Conservation (phyloP, 2,113 vertebrate genomes). For the Corythornis madagascariensis region DNA sequence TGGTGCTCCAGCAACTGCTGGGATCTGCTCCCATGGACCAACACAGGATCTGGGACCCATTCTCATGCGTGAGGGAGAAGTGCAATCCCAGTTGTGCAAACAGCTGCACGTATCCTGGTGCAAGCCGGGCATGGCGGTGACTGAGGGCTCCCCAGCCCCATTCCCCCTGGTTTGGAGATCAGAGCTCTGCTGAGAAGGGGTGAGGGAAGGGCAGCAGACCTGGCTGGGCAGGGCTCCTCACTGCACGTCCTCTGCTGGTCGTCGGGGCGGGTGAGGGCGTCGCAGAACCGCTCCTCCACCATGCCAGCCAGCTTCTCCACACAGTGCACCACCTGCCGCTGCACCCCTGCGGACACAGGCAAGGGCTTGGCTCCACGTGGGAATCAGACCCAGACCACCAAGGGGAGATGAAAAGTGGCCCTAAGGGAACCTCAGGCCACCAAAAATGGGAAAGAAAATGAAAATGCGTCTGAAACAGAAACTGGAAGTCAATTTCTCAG, state of each 20-base stretch:
- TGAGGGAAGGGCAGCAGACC: conserved; percentile 66
- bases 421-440: background rate
- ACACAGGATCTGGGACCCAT: rapidly evolving
- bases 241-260: conserved; percentile 83
- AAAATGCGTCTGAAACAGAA: background rate
- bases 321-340: conserved; percentile 86
- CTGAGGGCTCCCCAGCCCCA: rapidly evolving
- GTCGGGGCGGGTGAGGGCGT: conserved; percentile 78
- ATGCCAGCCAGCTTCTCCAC: conserved; percentile 83
- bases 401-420: rapidly evolving
- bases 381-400: rapidly evolving
- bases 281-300: conserved; percentile 85
- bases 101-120: background rate
- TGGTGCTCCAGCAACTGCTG: rapidly evolving
- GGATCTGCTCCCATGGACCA: rapidly evolving
- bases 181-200: background rate
- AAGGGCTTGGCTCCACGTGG: rapidly evolving
- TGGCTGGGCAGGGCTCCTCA: conserved; percentile 86
- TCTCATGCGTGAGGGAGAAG: rapidly evolving
- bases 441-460: background rate
- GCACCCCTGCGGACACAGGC: conserved; percentile 78
- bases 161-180: background rate
- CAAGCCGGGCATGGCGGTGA: rapidly evolving
- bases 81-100: background rate
- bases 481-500: background rate